A percentile compares a stretch with the other conserved stretches of the same genome.
Evolutionary conservation across 2,888 invertebrate species (phyloP).

Genomic region (Noctua comes): DNA sequence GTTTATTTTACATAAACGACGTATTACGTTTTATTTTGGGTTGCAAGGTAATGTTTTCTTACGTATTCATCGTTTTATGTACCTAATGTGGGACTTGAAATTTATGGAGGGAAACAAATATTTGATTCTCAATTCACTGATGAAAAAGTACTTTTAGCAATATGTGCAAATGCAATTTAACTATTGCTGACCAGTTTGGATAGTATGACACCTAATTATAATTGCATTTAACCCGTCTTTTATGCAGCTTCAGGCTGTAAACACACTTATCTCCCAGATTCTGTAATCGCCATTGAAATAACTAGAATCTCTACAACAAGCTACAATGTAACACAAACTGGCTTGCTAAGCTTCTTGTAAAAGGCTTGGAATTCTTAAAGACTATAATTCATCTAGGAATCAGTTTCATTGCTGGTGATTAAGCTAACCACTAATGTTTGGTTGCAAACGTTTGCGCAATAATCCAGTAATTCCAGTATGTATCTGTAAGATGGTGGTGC

Average conservation of each 20-base stretch:
- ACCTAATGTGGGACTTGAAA: background rate
- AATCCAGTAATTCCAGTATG: slow-evolving; percentile 71
- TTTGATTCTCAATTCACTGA: background rate
- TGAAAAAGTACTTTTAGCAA: background rate
- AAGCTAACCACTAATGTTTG: slow-evolving; percentile 78
- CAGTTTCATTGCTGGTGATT: slow-evolving; percentile 78
- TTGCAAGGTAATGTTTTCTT: slow-evolving; percentile 31
- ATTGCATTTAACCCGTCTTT: background rate
- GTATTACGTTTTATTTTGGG: slow-evolving; percentile 35
- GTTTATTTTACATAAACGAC: slow-evolving; percentile 44
- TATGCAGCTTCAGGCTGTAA: slow-evolving; percentile 3
- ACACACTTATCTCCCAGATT: slow-evolving; percentile 21
- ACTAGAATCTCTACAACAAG: slow-evolving; percentile 20
- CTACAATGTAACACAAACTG: slow-evolving; percentile 37
- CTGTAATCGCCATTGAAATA: slow-evolving; percentile 20
- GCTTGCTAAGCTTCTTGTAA: slow-evolving; percentile 49
- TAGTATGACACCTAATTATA: background rate
- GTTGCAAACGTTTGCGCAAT: slow-evolving; percentile 70
- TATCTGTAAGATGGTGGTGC: slow-evolving; percentile 65
- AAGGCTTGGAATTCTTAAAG: slow-evolving; percentile 64
- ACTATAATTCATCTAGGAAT: slow-evolving; percentile 71
- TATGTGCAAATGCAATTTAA: background rate
- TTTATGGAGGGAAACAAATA: background rate
- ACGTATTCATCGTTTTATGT: slow-evolving; percentile 14
- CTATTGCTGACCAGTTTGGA: background rate